A percentile compares a stretch with the other conserved stretches of the same genome.
These are phyloP conservation scores for Graptemys geographica DNA, from an alignment of 2,797 vertebrate genomes.

Conservation along the genomic window DNA sequence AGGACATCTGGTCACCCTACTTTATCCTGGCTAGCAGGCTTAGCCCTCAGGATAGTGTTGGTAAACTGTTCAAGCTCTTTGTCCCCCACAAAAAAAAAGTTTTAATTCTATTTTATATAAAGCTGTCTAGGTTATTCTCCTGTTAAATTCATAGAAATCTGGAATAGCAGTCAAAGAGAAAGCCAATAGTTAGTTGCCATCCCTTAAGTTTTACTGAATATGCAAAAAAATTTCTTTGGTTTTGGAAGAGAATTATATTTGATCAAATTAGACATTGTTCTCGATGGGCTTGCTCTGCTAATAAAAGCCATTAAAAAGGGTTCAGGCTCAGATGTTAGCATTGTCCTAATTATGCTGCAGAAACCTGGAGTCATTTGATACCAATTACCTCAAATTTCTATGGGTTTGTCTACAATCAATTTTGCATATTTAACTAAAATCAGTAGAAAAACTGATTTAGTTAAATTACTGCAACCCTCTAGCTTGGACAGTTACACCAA, in stretches of 20 bases:
- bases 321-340: neutral
- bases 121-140: accelerated
- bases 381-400: neutral
- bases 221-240: slow-evolving; percentile 75
- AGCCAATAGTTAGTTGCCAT: slow-evolving; percentile 75
- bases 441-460: neutral
- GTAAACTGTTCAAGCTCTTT: neutral
- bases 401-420: accelerated
- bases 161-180: neutral
- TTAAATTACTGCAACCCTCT: neutral
- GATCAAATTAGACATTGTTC: slow-evolving; percentile 76
- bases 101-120: neutral
- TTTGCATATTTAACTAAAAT: neutral
- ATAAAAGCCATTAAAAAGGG: neutral
- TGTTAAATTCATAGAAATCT: neutral
- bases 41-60: slow-evolving; percentile 19
- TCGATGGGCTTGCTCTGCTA: accelerated
- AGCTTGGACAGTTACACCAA: accelerated
- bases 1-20: too few relatives aligned
- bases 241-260: slow-evolving; percentile 76
- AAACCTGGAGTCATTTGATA: neutral
- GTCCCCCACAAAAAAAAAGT: neutral
- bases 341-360: neutral
- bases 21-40: neutral
- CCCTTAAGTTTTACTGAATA: slow-evolving; percentile 77